phyloP scores from a whole-genome alignment of 1,140 invertebrate species.

The Archivesica marissinica region DNA sequence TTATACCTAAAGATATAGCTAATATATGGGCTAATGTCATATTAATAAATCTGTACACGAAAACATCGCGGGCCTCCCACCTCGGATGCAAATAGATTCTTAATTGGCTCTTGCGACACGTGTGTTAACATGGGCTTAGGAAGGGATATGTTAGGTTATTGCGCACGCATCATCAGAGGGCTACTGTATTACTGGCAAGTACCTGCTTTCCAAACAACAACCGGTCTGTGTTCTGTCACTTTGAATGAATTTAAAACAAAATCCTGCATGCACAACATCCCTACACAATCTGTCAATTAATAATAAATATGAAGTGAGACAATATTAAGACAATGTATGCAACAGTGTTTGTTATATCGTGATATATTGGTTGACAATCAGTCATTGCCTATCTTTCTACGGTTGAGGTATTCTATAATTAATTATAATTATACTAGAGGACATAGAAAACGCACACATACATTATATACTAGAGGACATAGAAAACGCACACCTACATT shows the following conservation, averaged over 20 bases:
- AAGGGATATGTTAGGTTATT: too few species aligned
- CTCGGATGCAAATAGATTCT: neutral
- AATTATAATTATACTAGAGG: neutral
- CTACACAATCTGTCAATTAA: neutral
- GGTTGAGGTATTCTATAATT: conserved; percentile 14
- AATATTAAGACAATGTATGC: neutral
- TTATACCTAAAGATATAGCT: conserved; percentile 19
- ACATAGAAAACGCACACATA: neutral
- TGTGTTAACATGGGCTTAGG: too few species aligned
- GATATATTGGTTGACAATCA: conserved; percentile 6
- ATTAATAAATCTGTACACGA: conserved; percentile 38
- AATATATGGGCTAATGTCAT: conserved; percentile 17
- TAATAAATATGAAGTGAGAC: neutral
- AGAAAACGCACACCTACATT: too few species aligned
- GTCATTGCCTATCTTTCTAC: neutral
- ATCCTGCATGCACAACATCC: too few species aligned
- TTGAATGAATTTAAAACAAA: too few species aligned
- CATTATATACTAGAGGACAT: neutral
- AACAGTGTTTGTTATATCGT: conserved; percentile 17
- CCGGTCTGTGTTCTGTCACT: too few species aligned
- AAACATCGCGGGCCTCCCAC: conserved; percentile 11
- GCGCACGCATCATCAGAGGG: too few species aligned
- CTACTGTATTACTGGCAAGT: too few species aligned
- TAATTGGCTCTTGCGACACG: neutral
- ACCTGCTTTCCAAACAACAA: too few species aligned